Percentiles rank a stretch among this genome's conserved stretches.
These are phyloP conservation scores for Octodonta nipae DNA, from an alignment of 2,888 invertebrate genomes.

Conservation along the genomic window DNA sequence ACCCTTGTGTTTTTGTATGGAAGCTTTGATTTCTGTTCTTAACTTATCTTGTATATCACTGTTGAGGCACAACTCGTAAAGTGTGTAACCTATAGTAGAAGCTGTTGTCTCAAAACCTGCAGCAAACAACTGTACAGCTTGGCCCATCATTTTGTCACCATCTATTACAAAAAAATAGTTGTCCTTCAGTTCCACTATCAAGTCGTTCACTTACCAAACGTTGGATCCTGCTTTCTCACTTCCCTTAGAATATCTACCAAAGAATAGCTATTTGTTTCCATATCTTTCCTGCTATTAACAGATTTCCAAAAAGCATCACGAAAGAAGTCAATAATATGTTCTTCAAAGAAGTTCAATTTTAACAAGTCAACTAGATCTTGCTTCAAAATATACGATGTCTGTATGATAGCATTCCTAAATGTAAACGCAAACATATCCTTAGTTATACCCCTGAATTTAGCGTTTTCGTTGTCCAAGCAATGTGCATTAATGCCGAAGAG, in stretches of 20 bases:
- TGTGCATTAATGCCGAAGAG: constrained; percentile 36
- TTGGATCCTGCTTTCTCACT: constrained; percentile 7
- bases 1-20: constrained; percentile 31
- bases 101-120: constrained; percentile 50
- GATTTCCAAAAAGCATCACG: constrained; percentile 21
- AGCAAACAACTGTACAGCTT: constrained; percentile 36
- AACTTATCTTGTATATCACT: constrained; percentile 41
- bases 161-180: constrained; percentile 2
- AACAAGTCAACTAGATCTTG: constrained; percentile 20
- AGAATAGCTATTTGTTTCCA: constrained; percentile 35
- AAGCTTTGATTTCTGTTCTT: constrained; percentile 37
- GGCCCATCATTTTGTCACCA: constrained; percentile 6
- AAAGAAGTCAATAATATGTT: constrained; percentile 21
- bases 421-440: constrained; percentile 25
- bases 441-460: constrained; percentile 30
- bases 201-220: too few species aligned
- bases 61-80: constrained; percentile 43
- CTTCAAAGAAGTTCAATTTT: constrained; percentile 21
- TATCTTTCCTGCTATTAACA: constrained; percentile 17
- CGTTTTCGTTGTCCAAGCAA: constrained; percentile 28
- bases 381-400: constrained; percentile 20
- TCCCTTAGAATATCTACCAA: constrained; percentile 38
- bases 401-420: constrained; percentile 17
- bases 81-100: constrained; percentile 42
- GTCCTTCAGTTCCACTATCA: too few species aligned